These are phyloP conservation scores for Buceros bicornis DNA, from an alignment of 2,797 vertebrate species.

Conservation along the genomic window DNA sequence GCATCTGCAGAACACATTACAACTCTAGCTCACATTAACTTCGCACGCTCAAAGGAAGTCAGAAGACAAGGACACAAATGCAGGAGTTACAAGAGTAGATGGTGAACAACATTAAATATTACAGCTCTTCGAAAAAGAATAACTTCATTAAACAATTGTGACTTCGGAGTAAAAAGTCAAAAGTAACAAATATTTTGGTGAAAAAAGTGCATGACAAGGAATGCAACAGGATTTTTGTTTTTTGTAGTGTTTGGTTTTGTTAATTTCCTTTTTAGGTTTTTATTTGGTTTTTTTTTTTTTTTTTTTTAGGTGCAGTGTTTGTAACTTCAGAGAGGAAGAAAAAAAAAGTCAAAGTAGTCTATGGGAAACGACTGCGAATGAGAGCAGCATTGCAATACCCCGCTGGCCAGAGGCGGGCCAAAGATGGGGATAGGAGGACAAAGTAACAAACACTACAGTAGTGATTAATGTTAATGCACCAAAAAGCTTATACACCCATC, in stretches of 20 bases:
- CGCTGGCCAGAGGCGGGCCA: background rate
- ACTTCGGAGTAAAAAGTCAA: background rate
- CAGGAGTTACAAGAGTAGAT: background rate
- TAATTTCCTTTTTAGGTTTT: too few species aligned
- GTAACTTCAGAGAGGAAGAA: background rate
- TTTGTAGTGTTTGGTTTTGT: too few species aligned
- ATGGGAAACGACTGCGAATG: background rate
- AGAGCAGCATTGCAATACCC: background rate
- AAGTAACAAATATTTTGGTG: background rate
- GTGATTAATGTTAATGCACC: background rate
- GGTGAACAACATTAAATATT: background rate
- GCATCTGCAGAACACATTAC: constrained; percentile 6
- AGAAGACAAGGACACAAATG: background rate
- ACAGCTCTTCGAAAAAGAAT: background rate
- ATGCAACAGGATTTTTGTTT: background rate
- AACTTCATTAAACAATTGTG: background rate
- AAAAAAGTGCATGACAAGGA: accelerated
- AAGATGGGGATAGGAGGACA: background rate
- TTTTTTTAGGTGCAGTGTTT: background rate
- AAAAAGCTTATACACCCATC: background rate
- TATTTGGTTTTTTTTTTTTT: too few species aligned
- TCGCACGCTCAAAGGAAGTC: background rate
- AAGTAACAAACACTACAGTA: background rate
- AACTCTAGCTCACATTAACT: background rate
- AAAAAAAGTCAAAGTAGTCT: background rate